Evolutionary conservation across 2,888 invertebrate species (phyloP), one percentile per base, ranked within the genome.

Genomic region (Acronicta psi): DNA sequence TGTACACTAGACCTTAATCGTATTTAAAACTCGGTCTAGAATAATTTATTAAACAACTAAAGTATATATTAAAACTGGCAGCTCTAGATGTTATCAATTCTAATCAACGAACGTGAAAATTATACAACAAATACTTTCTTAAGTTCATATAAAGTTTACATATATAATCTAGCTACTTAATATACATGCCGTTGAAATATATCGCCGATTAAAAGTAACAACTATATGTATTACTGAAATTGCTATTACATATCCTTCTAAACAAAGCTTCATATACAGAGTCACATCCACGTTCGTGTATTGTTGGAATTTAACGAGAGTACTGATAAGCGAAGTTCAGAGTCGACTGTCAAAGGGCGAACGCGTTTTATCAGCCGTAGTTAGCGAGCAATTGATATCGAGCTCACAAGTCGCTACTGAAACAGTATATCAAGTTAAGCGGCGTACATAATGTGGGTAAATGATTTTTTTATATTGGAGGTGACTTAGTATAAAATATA

Each of bases 331-430:
- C 52, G 52, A 63, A 75, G 70, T 77, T 73, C 56, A 61, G 52
- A 64, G 65, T 56, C 58, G 57, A 51, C 74, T 77, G 78, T 83
- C 83, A 82, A 82, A 83, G 76, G 75, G 70, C 54, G 65, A 60
- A 54, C 67, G 68, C 76, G 67, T 71, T 66, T 81, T 82, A 81
- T 83, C 83, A 71, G 68, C 56, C 49, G 60, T 69, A 69, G 73
- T 76, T 69, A 69, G 64, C 53, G 51, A 62, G 58, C 74, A 62
- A 73, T 76, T 73, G 76, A 73, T 78, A 78, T 69, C 67, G 69
- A 37, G 41, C 47, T 34, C 50, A 38, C 36, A 59, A 63, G 52
- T 70, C 56, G 56, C 61, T 59, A 65, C 64, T 43, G 66, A 49
- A 76, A 62, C 67, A 57, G 50, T 69, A 38, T 20, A 18, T 40